Evolutionary conservation across 2,113 vertebrate species (phyloP), one percentile per base, ranked within the genome.

Genomic region (Caracal caracal): DNA sequence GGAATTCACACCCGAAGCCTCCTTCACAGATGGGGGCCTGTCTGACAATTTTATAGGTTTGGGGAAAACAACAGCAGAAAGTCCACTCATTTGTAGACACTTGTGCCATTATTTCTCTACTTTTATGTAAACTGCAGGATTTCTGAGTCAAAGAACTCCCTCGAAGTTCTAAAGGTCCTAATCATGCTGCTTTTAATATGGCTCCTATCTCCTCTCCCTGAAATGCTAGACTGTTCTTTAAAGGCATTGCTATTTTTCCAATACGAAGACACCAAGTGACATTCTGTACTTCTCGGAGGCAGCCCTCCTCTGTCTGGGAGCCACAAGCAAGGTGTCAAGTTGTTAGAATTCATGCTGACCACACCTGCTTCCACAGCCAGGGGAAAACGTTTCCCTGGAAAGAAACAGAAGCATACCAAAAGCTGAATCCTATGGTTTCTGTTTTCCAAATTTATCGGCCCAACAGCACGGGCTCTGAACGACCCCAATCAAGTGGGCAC

Each of bases 341-440:
- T 87, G 95, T 85, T 73, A 76, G 95, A 97, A 95, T n/a, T 95
- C 98, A 88, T 47, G 95, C 68, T 94, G 97, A 97, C 87, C 87
- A 73, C 68, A 49, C 12, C 86, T 87, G 84, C 0, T 79, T 65
- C 82, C 93, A 89, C 81, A 90, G 35, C 73, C 40, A 75, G 40
- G 28, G 40, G 7, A 47, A 33, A 20, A 7, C n/a, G 59, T 71
- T 97, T 78, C 90, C 75, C 75, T 63, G 94, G 97, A 97, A 97
- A 82, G 59, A 76, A 51, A 81, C 2, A 7, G 1, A 81, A 49
- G 68, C 24, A 37, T 19, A 73, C 75, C 73, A 26, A 53, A 95
- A 78, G 51, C 43, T 37, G 43, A 20, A 20, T 49, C 76, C 71
- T 26, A 43, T 40, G 33, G 22, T 10, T 56, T 49, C 47, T 61